phyloP scores from a whole-genome alignment of 2,113 vertebrate genomes.

The Antechinus flavipes region DNA sequence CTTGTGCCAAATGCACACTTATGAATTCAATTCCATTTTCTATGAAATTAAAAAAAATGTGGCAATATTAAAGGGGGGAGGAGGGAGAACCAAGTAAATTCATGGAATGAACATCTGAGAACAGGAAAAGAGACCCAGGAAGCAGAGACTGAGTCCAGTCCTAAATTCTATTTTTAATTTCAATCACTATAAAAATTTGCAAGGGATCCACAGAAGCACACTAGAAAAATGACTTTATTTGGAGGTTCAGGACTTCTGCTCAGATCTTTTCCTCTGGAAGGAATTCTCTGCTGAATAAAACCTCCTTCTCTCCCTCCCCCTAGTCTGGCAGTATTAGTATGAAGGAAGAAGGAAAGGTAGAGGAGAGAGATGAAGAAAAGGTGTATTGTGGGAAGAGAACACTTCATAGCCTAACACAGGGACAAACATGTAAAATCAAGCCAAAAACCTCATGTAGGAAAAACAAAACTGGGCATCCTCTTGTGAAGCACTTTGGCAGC shows the following conservation, averaged over 20 bases:
- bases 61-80: neutral
- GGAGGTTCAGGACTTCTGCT: neutral
- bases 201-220: neutral
- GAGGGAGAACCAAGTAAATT: neutral
- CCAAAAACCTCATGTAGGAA: slow-evolving; percentile 1
- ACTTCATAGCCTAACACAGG: neutral
- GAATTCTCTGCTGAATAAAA: slow-evolving; percentile 1
- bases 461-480: neutral
- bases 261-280: neutral
- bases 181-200: neutral
- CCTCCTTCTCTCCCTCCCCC: neutral
- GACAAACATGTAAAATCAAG: neutral
- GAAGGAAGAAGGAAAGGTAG: fast-evolving
- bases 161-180: slow-evolving; percentile 45
- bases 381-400: neutral
- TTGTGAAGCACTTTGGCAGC: slow-evolving; percentile 19
- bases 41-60: slow-evolving; percentile 7
- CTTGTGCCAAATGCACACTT: slow-evolving; percentile 11
- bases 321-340: neutral
- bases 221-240: neutral
- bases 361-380: neutral
- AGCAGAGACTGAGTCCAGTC: neutral
- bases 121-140: neutral
- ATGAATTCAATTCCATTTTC: no score
- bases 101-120: neutral